These are phyloP conservation scores for Momotus momota DNA, from an alignment of 2,797 vertebrate species.

Conservation along the genomic window DNA sequence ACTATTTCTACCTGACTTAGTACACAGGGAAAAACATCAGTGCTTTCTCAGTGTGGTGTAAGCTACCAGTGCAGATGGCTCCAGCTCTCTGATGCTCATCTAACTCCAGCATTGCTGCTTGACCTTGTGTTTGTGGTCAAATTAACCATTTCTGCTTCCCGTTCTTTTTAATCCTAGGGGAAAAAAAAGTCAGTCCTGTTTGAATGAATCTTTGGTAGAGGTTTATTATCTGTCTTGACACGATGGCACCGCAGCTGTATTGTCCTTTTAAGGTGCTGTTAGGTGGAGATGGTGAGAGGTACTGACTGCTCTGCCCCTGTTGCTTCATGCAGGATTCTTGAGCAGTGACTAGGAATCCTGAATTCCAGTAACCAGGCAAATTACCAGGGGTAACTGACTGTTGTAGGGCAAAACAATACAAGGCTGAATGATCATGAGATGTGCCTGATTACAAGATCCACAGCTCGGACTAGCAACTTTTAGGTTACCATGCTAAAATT, in stretches of 20 bases:
- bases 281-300: accelerated
- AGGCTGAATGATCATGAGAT: not conserved
- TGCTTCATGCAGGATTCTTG: not conserved
- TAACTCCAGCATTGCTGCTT: not conserved
- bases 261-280: accelerated
- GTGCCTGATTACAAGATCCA: not conserved
- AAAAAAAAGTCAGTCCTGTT: not conserved
- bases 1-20: not conserved
- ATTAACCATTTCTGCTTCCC: not conserved
- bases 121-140: not conserved
- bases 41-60: not conserved
- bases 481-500: not conserved
- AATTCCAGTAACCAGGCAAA: not conserved
- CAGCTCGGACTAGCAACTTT: not conserved
- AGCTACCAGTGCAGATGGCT: not conserved
- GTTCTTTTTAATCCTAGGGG: not conserved
- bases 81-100: not conserved
- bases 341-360: not conserved
- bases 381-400: not conserved
- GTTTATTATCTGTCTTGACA: not conserved
- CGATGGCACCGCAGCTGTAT: not conserved
- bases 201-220: not conserved
- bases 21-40: not conserved
- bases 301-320: not conserved
- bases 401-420: not conserved